Evolutionary conservation across 2,113 vertebrate genomes (phyloP).

Genomic region (Phylloscopus whistleri): DNA sequence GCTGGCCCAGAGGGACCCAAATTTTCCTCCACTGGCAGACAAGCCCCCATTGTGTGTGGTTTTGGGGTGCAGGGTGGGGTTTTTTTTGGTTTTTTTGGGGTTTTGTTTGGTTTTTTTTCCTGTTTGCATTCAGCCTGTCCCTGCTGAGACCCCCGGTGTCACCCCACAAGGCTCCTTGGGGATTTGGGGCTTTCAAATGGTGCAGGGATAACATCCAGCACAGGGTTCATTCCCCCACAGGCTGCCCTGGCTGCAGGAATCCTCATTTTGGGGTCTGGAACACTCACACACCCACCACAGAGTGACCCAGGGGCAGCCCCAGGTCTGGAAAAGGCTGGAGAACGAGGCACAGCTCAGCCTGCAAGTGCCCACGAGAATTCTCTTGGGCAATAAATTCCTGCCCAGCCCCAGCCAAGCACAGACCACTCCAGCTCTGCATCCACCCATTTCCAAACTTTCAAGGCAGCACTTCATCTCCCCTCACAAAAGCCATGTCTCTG

Average conservation of each 20-base stretch:
- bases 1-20: neutral
- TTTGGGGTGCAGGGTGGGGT: neutral
- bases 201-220: neutral
- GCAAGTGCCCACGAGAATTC: accelerated
- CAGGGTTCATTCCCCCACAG: no score
- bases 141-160: accelerated
- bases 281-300: neutral
- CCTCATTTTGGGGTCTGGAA: neutral
- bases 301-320: neutral
- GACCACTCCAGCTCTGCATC: neutral
- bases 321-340: neutral
- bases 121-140: neutral
- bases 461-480: neutral
- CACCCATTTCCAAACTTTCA: neutral
- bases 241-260: neutral
- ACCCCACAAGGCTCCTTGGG: accelerated
- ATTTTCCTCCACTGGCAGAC: neutral
- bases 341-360: neutral
- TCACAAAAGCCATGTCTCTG: neutral
- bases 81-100: no score
- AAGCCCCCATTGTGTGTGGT: neutral
- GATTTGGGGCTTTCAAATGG: neutral
- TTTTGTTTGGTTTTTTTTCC: neutral
- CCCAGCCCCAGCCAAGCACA: accelerated
- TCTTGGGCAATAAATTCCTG: neutral